phyloP scores from a whole-genome alignment of 2,113 vertebrate species.

The Formicarius rufipectus region DNA sequence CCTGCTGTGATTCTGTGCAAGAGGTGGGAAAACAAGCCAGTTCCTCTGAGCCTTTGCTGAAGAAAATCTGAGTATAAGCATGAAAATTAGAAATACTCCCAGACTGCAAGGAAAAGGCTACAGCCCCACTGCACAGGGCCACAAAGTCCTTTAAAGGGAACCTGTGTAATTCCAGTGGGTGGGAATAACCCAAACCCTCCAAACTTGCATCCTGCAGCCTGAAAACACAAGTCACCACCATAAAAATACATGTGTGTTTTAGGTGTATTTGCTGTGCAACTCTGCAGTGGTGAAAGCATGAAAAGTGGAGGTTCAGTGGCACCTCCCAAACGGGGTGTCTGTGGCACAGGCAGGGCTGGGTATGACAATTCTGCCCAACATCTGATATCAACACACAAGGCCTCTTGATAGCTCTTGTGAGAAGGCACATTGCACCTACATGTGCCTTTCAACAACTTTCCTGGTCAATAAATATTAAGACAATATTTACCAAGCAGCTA shows the following conservation, averaged over 20 bases:
- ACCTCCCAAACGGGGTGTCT: neutral
- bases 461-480: constrained; percentile 1
- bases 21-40: neutral
- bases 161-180: neutral
- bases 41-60: neutral
- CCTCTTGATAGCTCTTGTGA: neutral
- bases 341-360: neutral
- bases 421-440: neutral
- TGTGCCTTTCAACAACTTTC: neutral
- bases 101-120: neutral
- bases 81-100: neutral
- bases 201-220: neutral
- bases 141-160: neutral
- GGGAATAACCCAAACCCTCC: neutral
- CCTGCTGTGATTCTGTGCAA: neutral
- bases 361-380: neutral
- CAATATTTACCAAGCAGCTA: constrained; percentile 15
- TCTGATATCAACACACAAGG: neutral
- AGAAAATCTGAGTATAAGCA: neutral
- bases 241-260: rapidly evolving
- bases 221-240: neutral
- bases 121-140: neutral
- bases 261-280: neutral
- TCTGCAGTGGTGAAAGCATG: neutral
- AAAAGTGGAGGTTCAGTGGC: neutral